These are phyloP conservation scores for Maconellicoccus hirsutus DNA, from an alignment of 1,140 invertebrate species.

Conservation along the genomic window DNA sequence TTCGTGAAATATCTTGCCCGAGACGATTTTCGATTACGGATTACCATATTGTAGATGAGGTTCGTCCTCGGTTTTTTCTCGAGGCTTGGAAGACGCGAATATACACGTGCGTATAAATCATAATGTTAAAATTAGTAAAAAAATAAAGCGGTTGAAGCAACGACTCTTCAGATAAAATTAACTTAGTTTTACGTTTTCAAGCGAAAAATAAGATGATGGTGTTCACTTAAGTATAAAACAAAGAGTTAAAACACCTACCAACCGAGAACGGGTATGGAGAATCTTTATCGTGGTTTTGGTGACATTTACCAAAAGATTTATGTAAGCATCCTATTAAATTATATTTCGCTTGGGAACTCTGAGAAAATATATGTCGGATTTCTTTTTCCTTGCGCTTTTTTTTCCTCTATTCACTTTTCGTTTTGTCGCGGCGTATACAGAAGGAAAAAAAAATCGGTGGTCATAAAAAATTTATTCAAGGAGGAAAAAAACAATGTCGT, in stretches of 20 bases:
- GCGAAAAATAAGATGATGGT: conserved; percentile 4
- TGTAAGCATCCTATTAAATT: conserved; percentile 9
- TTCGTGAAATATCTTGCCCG: too few relatives aligned
- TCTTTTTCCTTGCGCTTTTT: neutral
- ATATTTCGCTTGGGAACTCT: conserved; percentile 1
- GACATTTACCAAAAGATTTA: conserved; percentile 9
- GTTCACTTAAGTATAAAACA: conserved; percentile 9
- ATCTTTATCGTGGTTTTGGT: conserved; percentile 8
- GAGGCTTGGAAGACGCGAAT: too few relatives aligned
- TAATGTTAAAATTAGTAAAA: too few relatives aligned
- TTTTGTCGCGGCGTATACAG: neutral
- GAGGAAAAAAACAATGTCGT: neutral
- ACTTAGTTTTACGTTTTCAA: neutral
- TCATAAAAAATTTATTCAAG: neutral
- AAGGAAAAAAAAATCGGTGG: neutral
- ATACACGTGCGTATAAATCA: too few relatives aligned
- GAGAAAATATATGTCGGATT: conserved; percentile 9
- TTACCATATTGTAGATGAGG: too few relatives aligned
- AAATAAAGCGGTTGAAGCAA: too few relatives aligned
- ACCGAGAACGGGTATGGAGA: neutral
- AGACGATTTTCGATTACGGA: too few relatives aligned
- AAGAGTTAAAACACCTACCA: neutral
- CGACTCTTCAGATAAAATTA: conserved; percentile 1
- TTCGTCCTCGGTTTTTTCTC: too few relatives aligned
- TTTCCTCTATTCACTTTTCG: neutral